Base-by-base conservation (phyloP, 2,888 invertebrate species). In the Aphodius granarius region DNA sequence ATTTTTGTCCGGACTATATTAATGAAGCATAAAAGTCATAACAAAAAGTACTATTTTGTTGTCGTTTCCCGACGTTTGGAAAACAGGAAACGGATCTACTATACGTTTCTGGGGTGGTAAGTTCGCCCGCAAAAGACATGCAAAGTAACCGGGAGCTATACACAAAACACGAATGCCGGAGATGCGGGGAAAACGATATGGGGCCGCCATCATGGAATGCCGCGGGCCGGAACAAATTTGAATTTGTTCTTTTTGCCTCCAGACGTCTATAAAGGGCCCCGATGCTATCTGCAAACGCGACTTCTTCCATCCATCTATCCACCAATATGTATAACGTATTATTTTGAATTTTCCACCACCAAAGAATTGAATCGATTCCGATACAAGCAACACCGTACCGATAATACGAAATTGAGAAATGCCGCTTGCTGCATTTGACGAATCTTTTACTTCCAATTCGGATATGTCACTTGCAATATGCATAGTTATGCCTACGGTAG, bases 151-250 rank as follows among this genome's bases (percentile, higher is more conserved):
- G 79, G 78, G 76, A 80, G 81, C 81, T 80, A 80, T 81, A 75
- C 43, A 43, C 43, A 43, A 43, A 43, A 43, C 43, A 43, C 43
- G 13, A 43, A 43, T 43, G 43, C 43, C 18, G 21, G 20, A 21
- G 66, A 19, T 66, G 66, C 66, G 17, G 66, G 18, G 19, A 66
- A 19, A 21, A 72, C 72, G 74, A 73, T 65, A 43, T 43, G 76
- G 76, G 76, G 80, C 83, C 81, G 83, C 84, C 84, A 84, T 84
- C 83, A 84, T 83, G 81, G 83, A 81, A 82, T 77, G 77, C 80
- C 78, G 78, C 81, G 83, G 80, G 78, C 81, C 79, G 84, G 80
- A 82, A 84, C 82, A 83, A 83, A 83, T 82, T 80, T 81, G 83
- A 82, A 84, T 84, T 43, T 43, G 43, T 43, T 43, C 43, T 43